These are phyloP conservation scores for Cydia amplana DNA, from an alignment of 1,140 invertebrate genomes.

Conservation along the genomic window DNA sequence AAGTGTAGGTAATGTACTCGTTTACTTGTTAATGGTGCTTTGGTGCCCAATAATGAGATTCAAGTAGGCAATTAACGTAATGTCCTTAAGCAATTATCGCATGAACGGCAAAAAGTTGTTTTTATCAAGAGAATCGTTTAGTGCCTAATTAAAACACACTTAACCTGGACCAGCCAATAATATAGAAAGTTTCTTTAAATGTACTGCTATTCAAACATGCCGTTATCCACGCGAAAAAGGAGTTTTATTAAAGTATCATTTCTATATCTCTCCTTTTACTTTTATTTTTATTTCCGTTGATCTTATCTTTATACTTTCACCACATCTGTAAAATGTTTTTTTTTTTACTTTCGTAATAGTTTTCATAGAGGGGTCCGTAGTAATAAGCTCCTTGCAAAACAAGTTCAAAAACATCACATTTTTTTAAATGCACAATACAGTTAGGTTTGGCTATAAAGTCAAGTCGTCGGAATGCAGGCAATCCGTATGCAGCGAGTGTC, in stretches of 20 bases:
- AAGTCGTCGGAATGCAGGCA: conserved; percentile 43
- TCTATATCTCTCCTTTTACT: conserved; percentile 8
- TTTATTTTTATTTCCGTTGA: conserved; percentile 2
- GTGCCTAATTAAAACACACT: conserved; percentile 24
- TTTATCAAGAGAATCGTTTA: conserved; percentile 9
- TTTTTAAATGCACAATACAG: conserved; percentile 47
- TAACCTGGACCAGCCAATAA: conserved; percentile 6
- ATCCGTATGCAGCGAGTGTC: conserved; percentile 49
- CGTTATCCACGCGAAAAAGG: conserved; percentile 18
- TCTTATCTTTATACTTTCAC: background rate
- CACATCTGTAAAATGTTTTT: background rate
- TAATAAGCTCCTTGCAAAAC: background rate
- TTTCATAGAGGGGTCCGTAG: background rate
- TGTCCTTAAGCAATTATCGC: conserved; percentile 3
- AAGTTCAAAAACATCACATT: background rate
- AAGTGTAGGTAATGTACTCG: background rate
- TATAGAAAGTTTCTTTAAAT: conserved; percentile 30
- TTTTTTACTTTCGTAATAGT: background rate
- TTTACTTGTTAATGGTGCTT: background rate
- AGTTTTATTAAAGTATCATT: background rate
- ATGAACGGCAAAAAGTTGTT: conserved; percentile 4
- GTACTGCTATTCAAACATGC: conserved; percentile 2
- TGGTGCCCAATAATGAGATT: conserved; percentile 1
- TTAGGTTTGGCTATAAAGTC: conserved; percentile 54
- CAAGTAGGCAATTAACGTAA: background rate